Percentiles rank a stretch among this genome's conserved stretches.
Conservation (phyloP, 2,797 vertebrate genomes). For the Parauchenoglanis ngamensis region DNA sequence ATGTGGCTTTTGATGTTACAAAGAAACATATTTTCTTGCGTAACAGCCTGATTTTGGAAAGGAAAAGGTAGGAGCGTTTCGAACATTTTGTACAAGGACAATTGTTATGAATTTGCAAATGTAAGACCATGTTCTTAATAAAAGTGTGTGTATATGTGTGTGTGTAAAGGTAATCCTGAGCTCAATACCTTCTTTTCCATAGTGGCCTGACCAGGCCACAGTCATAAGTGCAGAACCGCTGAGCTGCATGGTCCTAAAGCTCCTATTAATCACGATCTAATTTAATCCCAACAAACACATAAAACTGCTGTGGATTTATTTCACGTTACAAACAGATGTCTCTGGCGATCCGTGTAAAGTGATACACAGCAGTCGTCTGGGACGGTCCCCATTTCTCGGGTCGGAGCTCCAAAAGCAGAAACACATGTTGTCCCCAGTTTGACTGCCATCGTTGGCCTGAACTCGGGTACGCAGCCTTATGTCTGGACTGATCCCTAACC, state of each 20-base stretch:
- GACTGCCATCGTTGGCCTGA: conserved; percentile 58
- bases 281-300: conserved; percentile 77
- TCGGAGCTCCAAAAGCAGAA: conserved; percentile 68
- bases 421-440: conserved; percentile 65
- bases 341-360: conserved; percentile 77
- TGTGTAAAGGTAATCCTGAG: conserved; percentile 52
- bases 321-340: conserved; percentile 81
- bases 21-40: background rate
- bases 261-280: conserved; percentile 74
- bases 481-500: conserved; percentile 41
- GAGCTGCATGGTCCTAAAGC: conserved; percentile 62
- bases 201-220: conserved; percentile 68
- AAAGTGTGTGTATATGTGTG: background rate
- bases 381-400: conserved; percentile 66
- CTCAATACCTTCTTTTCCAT: conserved; percentile 60
- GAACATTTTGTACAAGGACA: background rate
- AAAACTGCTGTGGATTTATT: conserved; percentile 80
- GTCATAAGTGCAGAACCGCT: conserved; percentile 6
- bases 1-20: background rate
- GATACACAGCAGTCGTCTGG: conserved; percentile 74
- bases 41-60: background rate
- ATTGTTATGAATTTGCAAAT: background rate
- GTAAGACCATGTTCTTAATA: conserved; percentile 67
- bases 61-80: background rate
- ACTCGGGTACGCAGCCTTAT: conserved; percentile 25